phyloP scores from a whole-genome alignment of 2,113 vertebrate genomes.

The Etheostoma cragini region DNA sequence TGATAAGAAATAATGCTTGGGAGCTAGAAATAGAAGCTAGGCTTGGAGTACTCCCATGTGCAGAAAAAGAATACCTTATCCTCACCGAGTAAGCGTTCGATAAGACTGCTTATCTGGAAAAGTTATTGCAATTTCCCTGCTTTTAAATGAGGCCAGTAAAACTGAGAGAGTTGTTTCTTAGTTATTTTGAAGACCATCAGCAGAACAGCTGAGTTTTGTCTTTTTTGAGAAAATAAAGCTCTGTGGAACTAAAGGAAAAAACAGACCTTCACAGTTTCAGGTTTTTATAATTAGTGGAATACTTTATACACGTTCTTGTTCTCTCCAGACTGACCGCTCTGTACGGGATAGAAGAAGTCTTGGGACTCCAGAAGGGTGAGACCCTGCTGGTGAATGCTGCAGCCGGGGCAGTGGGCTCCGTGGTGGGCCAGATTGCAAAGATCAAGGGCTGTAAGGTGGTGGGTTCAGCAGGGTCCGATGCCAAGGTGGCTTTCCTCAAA shows the following conservation, averaged over 20 bases:
- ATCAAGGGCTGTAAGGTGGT: constrained; percentile 91
- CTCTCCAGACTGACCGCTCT: constrained; percentile 87
- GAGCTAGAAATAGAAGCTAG: not conserved
- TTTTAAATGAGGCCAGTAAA: not conserved
- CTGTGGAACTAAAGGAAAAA: not conserved
- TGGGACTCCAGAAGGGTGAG: constrained; percentile 87
- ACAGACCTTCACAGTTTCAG: not conserved
- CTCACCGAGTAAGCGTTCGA: not conserved
- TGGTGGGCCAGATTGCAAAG: constrained; percentile 91
- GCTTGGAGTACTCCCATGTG: not conserved
- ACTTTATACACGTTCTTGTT: not conserved
- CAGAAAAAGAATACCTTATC: not conserved
- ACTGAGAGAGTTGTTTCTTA: not conserved
- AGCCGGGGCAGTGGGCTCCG: constrained; percentile 89
- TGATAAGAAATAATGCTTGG: not conserved
- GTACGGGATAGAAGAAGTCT: constrained; percentile 88
- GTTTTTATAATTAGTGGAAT: not conserved
- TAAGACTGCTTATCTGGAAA: not conserved
- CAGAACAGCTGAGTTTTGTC: constrained; percentile 10
- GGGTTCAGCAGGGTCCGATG: constrained; percentile 87
- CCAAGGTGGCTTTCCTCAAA: constrained; percentile 88
- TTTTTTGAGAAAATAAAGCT: constrained; percentile 26
- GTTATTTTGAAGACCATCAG: not conserved
- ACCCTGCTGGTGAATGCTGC: constrained; percentile 90
- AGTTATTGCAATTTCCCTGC: not conserved